These are phyloP conservation scores for Lagodon rhomboides DNA, from an alignment of 2,797 vertebrate genomes.

Conservation along the genomic window DNA sequence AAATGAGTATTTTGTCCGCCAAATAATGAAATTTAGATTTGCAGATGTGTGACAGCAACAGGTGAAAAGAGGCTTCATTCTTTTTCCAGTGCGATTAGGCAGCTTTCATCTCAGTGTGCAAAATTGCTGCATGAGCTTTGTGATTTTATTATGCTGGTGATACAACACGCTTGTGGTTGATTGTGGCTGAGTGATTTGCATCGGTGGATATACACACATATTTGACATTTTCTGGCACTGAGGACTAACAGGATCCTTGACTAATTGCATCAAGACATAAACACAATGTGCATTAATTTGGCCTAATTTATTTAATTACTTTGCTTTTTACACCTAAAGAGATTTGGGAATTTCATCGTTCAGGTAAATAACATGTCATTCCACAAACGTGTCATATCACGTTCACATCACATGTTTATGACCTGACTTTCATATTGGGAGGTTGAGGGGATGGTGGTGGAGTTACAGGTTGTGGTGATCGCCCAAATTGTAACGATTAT, in stretches of 20 bases:
- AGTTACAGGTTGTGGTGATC: too few species aligned
- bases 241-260: neutral
- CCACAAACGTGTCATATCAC: too few species aligned
- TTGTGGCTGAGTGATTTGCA: constrained; percentile 10
- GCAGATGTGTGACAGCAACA: constrained; percentile 21
- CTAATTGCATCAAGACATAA: neutral
- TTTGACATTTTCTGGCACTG: neutral
- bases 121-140: constrained; percentile 26
- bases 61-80: constrained; percentile 16
- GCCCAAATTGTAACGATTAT: too few species aligned
- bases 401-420: too few species aligned
- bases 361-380: neutral
- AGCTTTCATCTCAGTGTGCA: constrained; percentile 20
- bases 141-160: constrained; percentile 30
- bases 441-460: too few species aligned
- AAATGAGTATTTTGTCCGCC: constrained; percentile 20
- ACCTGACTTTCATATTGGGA: too few species aligned
- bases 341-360: neutral
- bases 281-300: neutral
- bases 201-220: neutral
- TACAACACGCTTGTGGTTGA: constrained; percentile 1
- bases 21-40: constrained; percentile 26
- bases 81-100: constrained; percentile 6
- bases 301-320: neutral
- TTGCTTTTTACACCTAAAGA: neutral